These are phyloP conservation scores for Emmelina monodactyla DNA, from an alignment of 2,888 invertebrate species.

Conservation along the genomic window DNA sequence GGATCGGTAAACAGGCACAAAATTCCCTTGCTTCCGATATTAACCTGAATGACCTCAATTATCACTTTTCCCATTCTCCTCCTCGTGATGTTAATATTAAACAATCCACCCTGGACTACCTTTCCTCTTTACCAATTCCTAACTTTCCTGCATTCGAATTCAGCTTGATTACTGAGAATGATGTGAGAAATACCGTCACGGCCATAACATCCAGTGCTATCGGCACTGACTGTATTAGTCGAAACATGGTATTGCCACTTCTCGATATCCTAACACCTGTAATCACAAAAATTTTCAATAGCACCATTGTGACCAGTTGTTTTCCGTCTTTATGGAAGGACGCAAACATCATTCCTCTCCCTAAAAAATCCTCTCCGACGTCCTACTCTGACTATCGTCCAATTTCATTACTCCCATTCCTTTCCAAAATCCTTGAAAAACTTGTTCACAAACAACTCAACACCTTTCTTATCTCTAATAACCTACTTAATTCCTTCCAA, in stretches of 20 bases:
- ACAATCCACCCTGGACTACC: too few relatives aligned
- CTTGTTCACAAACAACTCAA: background rate
- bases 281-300: background rate
- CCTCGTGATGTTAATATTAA: too few relatives aligned
- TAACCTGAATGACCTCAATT: too few relatives aligned
- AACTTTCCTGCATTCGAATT: too few relatives aligned
- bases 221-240: background rate
- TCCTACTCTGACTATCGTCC: background rate
- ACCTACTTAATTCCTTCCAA: background rate
- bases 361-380: background rate
- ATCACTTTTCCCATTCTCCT: too few relatives aligned
- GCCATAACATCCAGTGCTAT: background rate
- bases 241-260: background rate
- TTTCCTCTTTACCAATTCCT: too few relatives aligned
- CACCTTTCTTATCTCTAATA: background rate
- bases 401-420: background rate
- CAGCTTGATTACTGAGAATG: too few relatives aligned
- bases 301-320: background rate
- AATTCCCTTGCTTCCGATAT: too few relatives aligned
- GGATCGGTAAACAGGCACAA: too few relatives aligned
- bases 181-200: too few relatives aligned
- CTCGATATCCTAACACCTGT: background rate
- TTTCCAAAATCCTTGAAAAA: background rate
- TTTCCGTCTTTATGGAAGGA: background rate
- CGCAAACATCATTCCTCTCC: background rate